Conservation (phyloP, 2,888 invertebrate species). For the Polyommatus iphigenia region DNA sequence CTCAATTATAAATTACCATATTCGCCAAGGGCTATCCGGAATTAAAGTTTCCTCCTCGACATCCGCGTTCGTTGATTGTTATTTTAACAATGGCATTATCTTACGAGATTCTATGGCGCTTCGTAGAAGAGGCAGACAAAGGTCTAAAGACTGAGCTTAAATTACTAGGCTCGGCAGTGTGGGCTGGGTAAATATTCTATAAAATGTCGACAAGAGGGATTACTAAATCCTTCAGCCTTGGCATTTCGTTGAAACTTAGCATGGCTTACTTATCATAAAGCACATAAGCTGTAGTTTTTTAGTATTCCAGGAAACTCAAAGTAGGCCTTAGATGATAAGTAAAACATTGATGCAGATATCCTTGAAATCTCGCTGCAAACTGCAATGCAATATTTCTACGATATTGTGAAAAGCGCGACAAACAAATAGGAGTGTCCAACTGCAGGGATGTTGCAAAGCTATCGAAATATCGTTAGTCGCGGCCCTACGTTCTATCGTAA, state of each 20-base stretch:
- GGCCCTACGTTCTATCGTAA: conserved; percentile 27
- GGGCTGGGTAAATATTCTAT: background rate
- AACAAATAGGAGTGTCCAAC: background rate
- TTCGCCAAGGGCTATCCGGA: conserved; percentile 13
- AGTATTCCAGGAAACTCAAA: no score
- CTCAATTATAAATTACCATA: conserved; percentile 30
- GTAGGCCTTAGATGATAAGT: no score
- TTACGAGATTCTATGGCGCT: background rate
- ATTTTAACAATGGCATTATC: conserved; percentile 1
- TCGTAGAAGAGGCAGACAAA: conserved; percentile 1
- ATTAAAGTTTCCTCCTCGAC: conserved; percentile 9
- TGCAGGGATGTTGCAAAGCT: background rate
- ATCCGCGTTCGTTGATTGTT: conserved; percentile 12
- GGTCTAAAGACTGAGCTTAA: background rate
- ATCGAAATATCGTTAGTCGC: conserved; percentile 24
- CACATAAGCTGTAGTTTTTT: no score
- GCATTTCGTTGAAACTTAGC: no score
- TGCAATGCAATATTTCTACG: background rate
- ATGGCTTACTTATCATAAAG: no score
- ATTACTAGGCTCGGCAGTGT: background rate
- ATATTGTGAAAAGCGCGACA: background rate
- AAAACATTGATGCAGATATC: background rate
- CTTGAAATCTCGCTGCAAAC: background rate
- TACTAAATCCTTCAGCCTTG: background rate
- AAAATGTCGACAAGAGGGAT: background rate